These are phyloP conservation scores for Galaxias olidus DNA, from an alignment of 2,797 vertebrate genomes.

Conservation along the genomic window DNA sequence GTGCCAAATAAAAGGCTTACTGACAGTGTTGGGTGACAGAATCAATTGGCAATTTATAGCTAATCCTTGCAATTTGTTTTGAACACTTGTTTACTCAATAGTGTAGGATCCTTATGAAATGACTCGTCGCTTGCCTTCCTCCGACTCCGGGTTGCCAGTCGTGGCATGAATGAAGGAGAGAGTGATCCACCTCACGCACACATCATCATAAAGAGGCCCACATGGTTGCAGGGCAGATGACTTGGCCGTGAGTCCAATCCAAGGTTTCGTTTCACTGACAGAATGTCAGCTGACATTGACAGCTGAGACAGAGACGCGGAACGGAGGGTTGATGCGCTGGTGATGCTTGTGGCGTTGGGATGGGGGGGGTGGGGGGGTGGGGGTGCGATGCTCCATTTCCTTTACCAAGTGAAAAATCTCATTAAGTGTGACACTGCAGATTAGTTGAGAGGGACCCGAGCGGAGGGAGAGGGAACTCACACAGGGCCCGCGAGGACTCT, in stretches of 20 bases:
- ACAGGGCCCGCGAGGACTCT: constrained; percentile 66
- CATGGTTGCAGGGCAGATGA: too few species aligned
- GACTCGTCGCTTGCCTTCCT: constrained; percentile 30
- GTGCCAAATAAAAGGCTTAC: constrained; percentile 30
- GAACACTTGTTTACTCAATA: constrained; percentile 34
- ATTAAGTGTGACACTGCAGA: constrained; percentile 82
- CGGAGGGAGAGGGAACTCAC: constrained; percentile 68
- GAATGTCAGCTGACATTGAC: constrained; percentile 25
- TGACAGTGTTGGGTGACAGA: constrained; percentile 22
- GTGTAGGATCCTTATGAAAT: constrained; percentile 32
- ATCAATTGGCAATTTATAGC: constrained; percentile 33
- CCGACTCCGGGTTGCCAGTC: background rate
- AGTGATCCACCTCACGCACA: constrained; percentile 6
- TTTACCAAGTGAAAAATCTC: constrained; percentile 78
- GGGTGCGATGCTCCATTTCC: constrained; percentile 68
- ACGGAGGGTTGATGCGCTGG: constrained; percentile 33
- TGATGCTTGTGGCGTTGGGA: background rate
- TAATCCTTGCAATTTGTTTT: constrained; percentile 25
- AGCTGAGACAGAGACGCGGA: constrained; percentile 50
- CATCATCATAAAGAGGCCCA: constrained; percentile 16
- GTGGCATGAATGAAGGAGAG: too few species aligned
- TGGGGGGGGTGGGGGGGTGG: constrained; percentile 23
- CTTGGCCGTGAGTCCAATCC: too few species aligned
- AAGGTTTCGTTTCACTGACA: too few species aligned
- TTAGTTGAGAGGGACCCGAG: constrained; percentile 75